Evolutionary conservation across 2,797 vertebrate genomes (phyloP).

Genomic region (Australoheros facetus): DNA sequence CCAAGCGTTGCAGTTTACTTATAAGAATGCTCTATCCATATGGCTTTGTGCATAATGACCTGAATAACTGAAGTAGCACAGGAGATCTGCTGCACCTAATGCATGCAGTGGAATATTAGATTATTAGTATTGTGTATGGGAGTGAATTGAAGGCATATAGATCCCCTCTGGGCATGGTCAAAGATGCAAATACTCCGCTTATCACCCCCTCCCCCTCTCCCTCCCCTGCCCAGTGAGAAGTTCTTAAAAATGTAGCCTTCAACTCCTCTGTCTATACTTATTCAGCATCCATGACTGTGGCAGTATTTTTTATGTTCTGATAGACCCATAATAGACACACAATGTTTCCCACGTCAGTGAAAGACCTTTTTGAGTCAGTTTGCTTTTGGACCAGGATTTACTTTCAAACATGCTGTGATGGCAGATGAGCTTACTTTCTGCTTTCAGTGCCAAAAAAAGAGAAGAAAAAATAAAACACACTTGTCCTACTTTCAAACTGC

Average conservation of each 20-base stretch:
- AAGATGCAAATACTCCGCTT: background rate
- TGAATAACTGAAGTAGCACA: background rate
- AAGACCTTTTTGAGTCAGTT: background rate
- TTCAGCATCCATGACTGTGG: background rate
- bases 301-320: background rate
- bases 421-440: background rate
- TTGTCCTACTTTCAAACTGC: background rate
- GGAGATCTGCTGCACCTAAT: background rate
- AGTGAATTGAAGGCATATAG: background rate
- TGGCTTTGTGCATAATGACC: background rate
- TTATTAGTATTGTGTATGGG: background rate
- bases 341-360: too few species aligned
- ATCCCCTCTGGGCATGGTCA: background rate
- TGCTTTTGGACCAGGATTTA: background rate
- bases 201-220: too few species aligned
- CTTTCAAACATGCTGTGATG: background rate
- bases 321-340: background rate
- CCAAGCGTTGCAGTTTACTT: background rate
- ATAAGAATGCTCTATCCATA: background rate
- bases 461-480: background rate
- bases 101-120: background rate
- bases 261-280: background rate
- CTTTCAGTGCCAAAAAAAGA: background rate
- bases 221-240: background rate
- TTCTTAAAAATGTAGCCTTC: background rate